phyloP scores from a whole-genome alignment of 2,113 vertebrate genomes.

The Catharus bicknelli region DNA sequence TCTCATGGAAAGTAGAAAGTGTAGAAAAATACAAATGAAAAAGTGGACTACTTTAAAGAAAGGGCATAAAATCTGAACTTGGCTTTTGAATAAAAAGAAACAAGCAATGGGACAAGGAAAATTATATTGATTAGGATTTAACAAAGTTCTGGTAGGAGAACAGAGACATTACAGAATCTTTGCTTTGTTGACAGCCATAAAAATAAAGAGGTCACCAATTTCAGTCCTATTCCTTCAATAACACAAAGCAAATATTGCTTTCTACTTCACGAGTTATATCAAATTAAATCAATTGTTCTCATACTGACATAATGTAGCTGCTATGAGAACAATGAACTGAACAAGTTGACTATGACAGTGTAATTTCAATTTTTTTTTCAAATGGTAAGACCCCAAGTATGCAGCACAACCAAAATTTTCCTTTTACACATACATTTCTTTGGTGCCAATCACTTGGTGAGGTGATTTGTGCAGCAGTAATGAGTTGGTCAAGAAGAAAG shows the following conservation, averaged over 20 bases:
- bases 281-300: background rate
- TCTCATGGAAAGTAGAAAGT: background rate
- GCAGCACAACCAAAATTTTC: background rate
- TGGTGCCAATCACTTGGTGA: background rate
- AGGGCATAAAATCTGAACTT: background rate
- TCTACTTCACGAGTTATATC: background rate
- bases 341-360: background rate
- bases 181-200: background rate
- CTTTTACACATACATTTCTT: background rate
- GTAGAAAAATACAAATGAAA: background rate
- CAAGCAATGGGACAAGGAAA: background rate
- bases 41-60: background rate
- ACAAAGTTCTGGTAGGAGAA: background rate
- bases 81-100: background rate
- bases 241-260: background rate
- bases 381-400: background rate
- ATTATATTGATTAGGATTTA: background rate
- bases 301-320: background rate
- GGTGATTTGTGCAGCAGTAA: background rate
- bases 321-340: background rate
- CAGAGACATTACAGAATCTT: background rate
- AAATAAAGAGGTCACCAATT: background rate
- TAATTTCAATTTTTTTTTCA: background rate
- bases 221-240: background rate
- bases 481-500: background rate